Percentiles rank a stretch among this genome's conserved stretches.
phyloP scores from a whole-genome alignment of 2,113 vertebrate species.

The human (Homo sapiens) region DNA sequence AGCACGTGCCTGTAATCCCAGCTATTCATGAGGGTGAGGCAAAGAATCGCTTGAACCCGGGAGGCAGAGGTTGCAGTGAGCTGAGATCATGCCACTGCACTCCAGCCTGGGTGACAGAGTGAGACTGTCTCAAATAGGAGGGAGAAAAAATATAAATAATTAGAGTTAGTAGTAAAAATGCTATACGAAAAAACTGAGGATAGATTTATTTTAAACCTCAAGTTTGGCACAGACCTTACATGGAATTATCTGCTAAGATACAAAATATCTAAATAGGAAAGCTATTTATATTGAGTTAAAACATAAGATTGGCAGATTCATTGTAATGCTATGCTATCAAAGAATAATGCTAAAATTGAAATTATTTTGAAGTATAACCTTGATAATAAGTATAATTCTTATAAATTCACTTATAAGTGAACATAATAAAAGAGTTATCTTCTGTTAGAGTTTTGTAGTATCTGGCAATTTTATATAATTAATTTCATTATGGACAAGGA shows the following conservation, averaged over 20 bases:
- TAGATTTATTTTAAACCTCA: constrained; percentile 61
- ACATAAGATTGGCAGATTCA: constrained; percentile 43
- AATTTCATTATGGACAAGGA: constrained; percentile 61
- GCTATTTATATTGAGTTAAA: constrained; percentile 63
- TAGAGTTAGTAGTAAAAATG: constrained; percentile 4
- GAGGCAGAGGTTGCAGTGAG: too few relatives aligned
- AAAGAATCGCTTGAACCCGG: too few relatives aligned
- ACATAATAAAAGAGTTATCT: constrained; percentile 56
- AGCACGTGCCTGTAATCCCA: too few relatives aligned
- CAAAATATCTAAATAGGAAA: constrained; percentile 44
- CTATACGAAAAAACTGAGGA: not conserved
- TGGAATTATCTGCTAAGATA: constrained; percentile 42
- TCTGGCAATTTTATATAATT: constrained; percentile 64
- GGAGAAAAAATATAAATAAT: not conserved
- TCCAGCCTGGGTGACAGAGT: too few relatives aligned
- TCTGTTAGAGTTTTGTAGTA: constrained; percentile 51
- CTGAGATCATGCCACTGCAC: too few relatives aligned
- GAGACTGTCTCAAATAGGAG: not conserved
- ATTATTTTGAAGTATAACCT: constrained; percentile 56
- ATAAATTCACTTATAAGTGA: constrained; percentile 62
- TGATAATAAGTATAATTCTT: constrained; percentile 51
- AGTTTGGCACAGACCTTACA: constrained; percentile 11
- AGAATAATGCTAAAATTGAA: constrained; percentile 55
- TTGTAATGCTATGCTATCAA: constrained; percentile 55
- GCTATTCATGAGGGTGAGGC: too few relatives aligned